A percentile compares a stretch with the other conserved stretches of the same genome.
These are phyloP conservation scores for Danio aesculapii DNA, from an alignment of 2,797 vertebrate species.

Conservation along the genomic window DNA sequence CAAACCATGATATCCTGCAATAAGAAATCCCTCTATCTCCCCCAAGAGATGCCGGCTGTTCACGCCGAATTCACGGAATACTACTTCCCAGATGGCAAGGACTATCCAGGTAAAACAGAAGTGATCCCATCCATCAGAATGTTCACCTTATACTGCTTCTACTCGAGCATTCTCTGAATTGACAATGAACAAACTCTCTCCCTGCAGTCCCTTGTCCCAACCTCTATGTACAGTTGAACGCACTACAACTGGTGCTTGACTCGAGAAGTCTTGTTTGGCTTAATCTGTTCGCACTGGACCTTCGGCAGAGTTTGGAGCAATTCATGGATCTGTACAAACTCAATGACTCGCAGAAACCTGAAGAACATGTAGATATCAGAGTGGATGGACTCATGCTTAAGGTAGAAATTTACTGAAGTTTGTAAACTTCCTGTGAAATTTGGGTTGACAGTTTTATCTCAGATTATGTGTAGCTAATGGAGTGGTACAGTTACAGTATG, in stretches of 20 bases:
- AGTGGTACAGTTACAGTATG: too few relatives aligned
- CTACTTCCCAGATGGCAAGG: slow-evolving; percentile 97
- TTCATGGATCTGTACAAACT: slow-evolving; percentile 98
- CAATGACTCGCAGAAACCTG: slow-evolving; percentile 92
- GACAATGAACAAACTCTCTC: background rate
- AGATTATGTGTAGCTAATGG: background rate
- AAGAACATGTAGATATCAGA: slow-evolving; percentile 96
- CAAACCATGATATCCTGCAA: slow-evolving; percentile 98
- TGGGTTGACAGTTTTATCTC: background rate
- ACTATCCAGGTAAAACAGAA: slow-evolving; percentile 92
- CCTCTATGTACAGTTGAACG: slow-evolving; percentile 95
- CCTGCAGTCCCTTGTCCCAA: slow-evolving; percentile 92
- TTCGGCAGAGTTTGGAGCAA: slow-evolving; percentile 95
- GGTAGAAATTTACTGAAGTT: slow-evolving; percentile 74
- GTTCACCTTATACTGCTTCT: background rate
- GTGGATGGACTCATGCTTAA: slow-evolving; percentile 97
- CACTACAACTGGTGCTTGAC: slow-evolving; percentile 95
- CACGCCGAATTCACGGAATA: slow-evolving; percentile 98
- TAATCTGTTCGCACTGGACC: slow-evolving; percentile 94
- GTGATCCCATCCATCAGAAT: background rate
- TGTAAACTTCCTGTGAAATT: background rate
- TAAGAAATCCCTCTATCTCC: slow-evolving; percentile 97
- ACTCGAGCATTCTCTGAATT: background rate
- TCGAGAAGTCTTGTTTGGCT: slow-evolving; percentile 96
- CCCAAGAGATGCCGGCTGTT: slow-evolving; percentile 97